Base-by-base conservation (phyloP, 2,888 invertebrate genomes). In the Pheosia gnoma region DNA sequence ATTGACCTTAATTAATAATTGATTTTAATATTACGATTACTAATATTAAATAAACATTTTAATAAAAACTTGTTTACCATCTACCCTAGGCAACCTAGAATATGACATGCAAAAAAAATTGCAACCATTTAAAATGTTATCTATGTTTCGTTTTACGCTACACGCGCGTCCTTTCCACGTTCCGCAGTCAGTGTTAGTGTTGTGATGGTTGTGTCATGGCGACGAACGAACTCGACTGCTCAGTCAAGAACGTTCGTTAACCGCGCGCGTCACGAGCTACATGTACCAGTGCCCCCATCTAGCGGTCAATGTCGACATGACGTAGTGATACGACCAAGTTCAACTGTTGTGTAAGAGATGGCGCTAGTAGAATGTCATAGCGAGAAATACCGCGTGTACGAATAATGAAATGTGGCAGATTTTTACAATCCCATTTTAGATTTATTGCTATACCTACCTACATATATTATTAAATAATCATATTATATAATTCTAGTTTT, bases 191-290 rank as follows among this genome's bases (percentile, higher is more conserved):
- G 59, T 65, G 69, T 66, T 59, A 25, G 25, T 25, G 68, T 67
- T 69, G 80, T 84, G 82, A 84, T 71, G 81, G 82, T 86, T 82
- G 80, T 84, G 84, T 84, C 84, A 82, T 76, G 78, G 77, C 80
- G 78, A 77, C 88, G 86, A 87, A 88, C 88, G 92, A 92, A 93
- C 92, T 89, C 90, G 79, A 80, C 80, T 80, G 82, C 81, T 82
- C 90, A 92, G 93, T 93, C 93, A 93, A 93, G 93, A 90, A 92
- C 93, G 93, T 93, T 93, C 93, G 85, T 93, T 93, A 90, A 93
- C 93, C 93, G 90, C 85, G 82, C 77, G 81, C 88, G 87, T 87
- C 87, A 89, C 80, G 80, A 75, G 77, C 70, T 76, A 78, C 80
- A 65, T 84, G 87, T 85, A 87, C 88, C 72, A 86, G 82, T 91